Evolutionary conservation across 2,797 vertebrate genomes (phyloP), one percentile per base, ranked within the genome.

Genomic region (Malurus splendens): DNA sequence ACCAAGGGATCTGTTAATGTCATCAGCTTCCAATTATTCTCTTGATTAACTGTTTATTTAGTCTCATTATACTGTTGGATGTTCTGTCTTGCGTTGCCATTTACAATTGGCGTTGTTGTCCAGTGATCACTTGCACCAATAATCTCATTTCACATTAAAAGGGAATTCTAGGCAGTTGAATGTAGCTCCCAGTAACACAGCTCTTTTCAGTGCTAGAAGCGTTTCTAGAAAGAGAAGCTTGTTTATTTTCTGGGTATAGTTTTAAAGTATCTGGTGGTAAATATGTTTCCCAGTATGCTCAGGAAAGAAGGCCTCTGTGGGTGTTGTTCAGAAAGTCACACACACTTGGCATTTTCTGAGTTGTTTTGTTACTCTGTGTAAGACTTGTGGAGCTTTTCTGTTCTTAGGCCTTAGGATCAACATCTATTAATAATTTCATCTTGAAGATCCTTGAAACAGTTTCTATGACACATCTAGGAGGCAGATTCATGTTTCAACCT

Each of bases 31-130:
- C 86, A 92, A 82, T 91, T 95, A 90, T 89, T 91, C 66, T 56
- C 51, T 87, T 85, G 76, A 94, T 87, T 94, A 92, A 90, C 73
- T 94, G 84, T 93, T 94, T 93, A 90, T 90, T 93, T 92, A 65
- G 80, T 47, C 52, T 94, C 56, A 82, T 92, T 91, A 89, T 80
- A n/a, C 33, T 65, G 72, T 55, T 75, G 72, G 51, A 68, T 89
- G 38, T 80, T 93, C 55, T 89, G 62, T 70, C 66, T 72, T 87
- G 50, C 51, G 36, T 80, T 93, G 62, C 82, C 70, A 24, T 75
- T 86, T 86, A 54, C 59, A 75, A 76, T 39, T 70, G 80, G 56
- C 39, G 14, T 47, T 30, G 42, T 16, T 60, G 55, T 83, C 71
- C 80, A 47, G 10, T 36, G 48, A 62, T 70, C 48, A 23, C 41